Evolutionary conservation across 2,113 vertebrate genomes (phyloP), one percentile per base, ranked within the genome.

Genomic region (Cheilinus undulatus): DNA sequence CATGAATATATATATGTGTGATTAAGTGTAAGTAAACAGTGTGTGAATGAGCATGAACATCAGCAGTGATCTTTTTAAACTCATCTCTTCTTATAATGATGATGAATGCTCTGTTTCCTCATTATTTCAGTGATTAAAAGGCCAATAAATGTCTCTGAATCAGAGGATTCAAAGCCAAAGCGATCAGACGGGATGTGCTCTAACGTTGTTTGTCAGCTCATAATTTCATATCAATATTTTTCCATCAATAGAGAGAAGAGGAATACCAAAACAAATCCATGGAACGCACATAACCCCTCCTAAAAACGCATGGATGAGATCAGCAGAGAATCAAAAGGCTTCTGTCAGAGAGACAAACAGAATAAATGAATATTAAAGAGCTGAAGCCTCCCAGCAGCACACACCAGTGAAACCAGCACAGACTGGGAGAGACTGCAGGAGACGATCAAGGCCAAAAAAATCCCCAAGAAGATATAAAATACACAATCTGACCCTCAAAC

Each of bases 381-480:
- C 34, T 43, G 38, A 42, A 42, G 38, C 38, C 38, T 42, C 38
- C 38, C 17, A 43, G 40, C 40, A 19, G 40, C 40, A 43, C 17
- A n/a, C 5, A 43, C 52, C 63, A 73, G 26, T 53, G 38, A 49
- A 38, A 72, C 58, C 76, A 73, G 68, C 20, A 11, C 73, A 43
- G 53, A 42, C 63, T 19, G 79, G 57, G 38, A 48, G 7, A 24
- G 28, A 34, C 40, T 24, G 26, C 30, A 56, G 20, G 61, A 60
- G 28, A 48, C 56, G 20, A 23, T 34, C 40, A 36, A 64, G 60
- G 42, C 66, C 46, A 13, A 7, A 61, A 22, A 64, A 13, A 10
- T 3, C 19, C 45, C 30, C 6, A 23, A 11, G 40, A 0, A 28
- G 23, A 0, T 15, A 4, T 14, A 69, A 49, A 48, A 1, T 5